A percentile compares a stretch with the other conserved stretches of the same genome.
Conservation (phyloP, 1,140 invertebrate genomes). For the Bombus waltoni region DNA sequence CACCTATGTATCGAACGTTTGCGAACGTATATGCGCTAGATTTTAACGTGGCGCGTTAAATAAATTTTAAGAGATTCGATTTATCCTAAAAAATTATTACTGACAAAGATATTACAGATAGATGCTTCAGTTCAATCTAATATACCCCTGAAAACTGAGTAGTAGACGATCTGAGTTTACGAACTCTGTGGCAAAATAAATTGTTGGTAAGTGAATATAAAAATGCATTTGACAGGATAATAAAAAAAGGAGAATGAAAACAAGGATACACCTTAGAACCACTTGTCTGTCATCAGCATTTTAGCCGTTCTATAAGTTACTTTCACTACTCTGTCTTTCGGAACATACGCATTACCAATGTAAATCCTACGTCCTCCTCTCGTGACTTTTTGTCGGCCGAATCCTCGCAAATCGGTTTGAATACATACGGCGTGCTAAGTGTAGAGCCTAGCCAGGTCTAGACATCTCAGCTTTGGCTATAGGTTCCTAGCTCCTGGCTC, state of each 20-base stretch:
- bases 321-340: not conserved
- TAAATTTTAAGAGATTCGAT: not conserved
- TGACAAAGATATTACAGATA: not conserved
- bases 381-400: slow-evolving; percentile 74
- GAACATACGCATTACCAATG: slow-evolving; percentile 71
- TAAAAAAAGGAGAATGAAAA: not conserved
- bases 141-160: no score
- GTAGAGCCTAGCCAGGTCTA: slow-evolving; percentile 68
- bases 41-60: not conserved
- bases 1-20: no score
- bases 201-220: not conserved
- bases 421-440: slow-evolving; percentile 71
- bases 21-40: not conserved
- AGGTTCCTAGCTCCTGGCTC: slow-evolving; percentile 38
- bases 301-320: slow-evolving; percentile 54
- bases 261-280: not conserved
- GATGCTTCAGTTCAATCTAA: not conserved
- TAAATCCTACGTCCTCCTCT: slow-evolving; percentile 68
- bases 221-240: not conserved
- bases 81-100: not conserved
- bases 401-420: slow-evolving; percentile 77
- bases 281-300: slow-evolving; percentile 33
- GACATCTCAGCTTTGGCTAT: slow-evolving; percentile 64
- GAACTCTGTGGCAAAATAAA: not conserved
- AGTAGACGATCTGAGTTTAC: not conserved